Base-by-base conservation (phyloP, 2,797 vertebrate genomes). In the Meda fulgida region DNA sequence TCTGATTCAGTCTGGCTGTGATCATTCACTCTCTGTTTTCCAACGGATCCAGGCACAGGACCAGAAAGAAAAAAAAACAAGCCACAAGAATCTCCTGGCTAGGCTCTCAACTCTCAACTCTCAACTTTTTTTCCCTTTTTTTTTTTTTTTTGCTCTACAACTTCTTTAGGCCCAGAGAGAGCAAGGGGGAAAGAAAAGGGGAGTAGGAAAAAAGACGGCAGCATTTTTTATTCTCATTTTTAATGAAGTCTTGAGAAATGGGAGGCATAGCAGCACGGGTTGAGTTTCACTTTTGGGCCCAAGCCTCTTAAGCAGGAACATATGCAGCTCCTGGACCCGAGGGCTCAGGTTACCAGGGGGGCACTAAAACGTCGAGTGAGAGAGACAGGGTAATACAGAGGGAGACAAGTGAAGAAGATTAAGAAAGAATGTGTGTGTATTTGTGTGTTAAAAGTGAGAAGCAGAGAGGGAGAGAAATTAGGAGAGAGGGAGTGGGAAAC, bases 241-340 rank as follows among this genome's bases (percentile, higher is more conserved):
- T 89, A 87, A 92, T 93, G 71, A 92, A 92, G 87, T 91, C 93
- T 86, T 92, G 84, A 89, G 88, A 93, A 94, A 92, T 87, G 87
- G 89, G 88, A 91, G 85, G 86, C 91, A 92, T 88, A 91, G 55
- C 83, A 19, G 66, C 29, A 89, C 89, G 92, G 86, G 60, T 94
- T 93, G 90, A 82, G 84, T 95, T 95, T 92, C 92, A 92, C 92
- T 93, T 90, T 89, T 91, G 92, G 88, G 89, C 86, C 87, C 92
- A 88, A 92, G 89, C 51, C 76, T 89, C 90, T 92, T 94, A 95
- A 95, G 91, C 91, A 95, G 85, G 89, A 94, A 91, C 95, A 95
- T 95, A 93, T 95, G 94, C 92, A 89, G 84, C 91, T 93, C 91
- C 87, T 90, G 90, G 88, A 88, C 89, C 89, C 86, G 80, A 26